Evolutionary conservation across 35 echinoderm and acorn worm species (phyloP), one percentile per base, ranked within the genome.

Genomic region (Ophiothrix spiculata): DNA sequence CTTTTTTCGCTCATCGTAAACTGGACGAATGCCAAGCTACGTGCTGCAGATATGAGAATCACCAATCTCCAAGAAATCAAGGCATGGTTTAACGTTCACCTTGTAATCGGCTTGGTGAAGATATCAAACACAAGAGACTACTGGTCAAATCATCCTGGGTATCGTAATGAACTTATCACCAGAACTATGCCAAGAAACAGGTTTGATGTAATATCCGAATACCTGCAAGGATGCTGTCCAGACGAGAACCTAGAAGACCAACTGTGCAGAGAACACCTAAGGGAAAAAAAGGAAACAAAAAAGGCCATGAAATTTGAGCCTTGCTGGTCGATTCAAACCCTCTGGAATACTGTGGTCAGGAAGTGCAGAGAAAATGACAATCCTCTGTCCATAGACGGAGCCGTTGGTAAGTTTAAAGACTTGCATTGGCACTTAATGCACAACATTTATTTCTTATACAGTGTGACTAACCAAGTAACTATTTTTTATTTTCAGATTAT

Each of bases 301-400:
- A n/a, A n/a, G 29, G 6, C 4, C 1, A 69, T 12, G 60, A 69
- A 2, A n/a, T 4, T 2, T 2, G 25, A 6, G 3, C 75, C 77
- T 14, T 56, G 85, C 0, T 78, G 49, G 25, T 83, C 41, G 19
- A 19, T 91, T 1, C 75, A 77, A 31, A 0, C 28, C 0, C n/a
- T 88, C 32, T 88, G 86, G 86, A 40, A 76, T 25, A 39, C 31
- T 6, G 64, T 86, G 14, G 1, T 11, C 4, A 1, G 8, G 16
- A 79, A 36, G 40, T 91, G 75, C 33, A 4, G 21, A 35, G 31
- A 15, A 0, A 56, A 85, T 0, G 85, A 39, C 1, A 91, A 85
- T 34, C 75, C 33, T 29, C 4, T 17, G 13, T 75, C 89, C 21
- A 79, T 39, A 37, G 89, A 91, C 42, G 89, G 86, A 35, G 89